A percentile compares a stretch with the other conserved stretches of the same genome.
Conservation (phyloP, 1,140 invertebrate species). For the Drosophila dunni region DNA sequence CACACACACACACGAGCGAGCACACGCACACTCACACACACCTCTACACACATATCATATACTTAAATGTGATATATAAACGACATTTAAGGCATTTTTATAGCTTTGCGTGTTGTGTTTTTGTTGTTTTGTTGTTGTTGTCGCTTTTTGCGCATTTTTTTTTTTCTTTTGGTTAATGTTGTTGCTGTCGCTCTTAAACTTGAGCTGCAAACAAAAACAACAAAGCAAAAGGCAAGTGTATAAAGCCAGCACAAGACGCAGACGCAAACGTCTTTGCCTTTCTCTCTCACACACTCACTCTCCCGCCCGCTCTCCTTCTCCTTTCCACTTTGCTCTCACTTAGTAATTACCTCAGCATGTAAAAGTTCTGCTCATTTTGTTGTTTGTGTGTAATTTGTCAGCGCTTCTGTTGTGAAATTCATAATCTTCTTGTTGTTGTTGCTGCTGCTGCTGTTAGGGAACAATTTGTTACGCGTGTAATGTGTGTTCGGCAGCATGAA, state of each 20-base stretch:
- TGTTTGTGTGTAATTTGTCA: constrained; percentile 47
- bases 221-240: constrained; percentile 52
- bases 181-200: constrained; percentile 40
- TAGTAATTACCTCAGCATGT: constrained; percentile 45
- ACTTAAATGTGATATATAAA: constrained; percentile 50
- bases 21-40: constrained; percentile 15
- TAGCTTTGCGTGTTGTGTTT: constrained; percentile 64
- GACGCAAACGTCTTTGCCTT: constrained; percentile 56
- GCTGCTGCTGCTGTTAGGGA: constrained; percentile 16
- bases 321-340: neutral
- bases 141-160: constrained; percentile 58
- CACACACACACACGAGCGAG: constrained; percentile 19
- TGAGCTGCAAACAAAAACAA: constrained; percentile 25
- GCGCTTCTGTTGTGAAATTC: constrained; percentile 52
- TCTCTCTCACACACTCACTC: constrained; percentile 7
- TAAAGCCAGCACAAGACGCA: constrained; percentile 41
- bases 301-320: neutral
- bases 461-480: constrained; percentile 65
- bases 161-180: constrained; percentile 46
- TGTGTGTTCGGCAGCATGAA: constrained; percentile 9
- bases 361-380: constrained; percentile 39
- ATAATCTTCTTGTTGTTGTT: constrained; percentile 14
- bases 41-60: constrained; percentile 1
- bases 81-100: constrained; percentile 80
- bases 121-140: constrained; percentile 24